These are phyloP conservation scores for Centrocercus urophasianus DNA, from an alignment of 2,113 vertebrate species.

Conservation along the genomic window DNA sequence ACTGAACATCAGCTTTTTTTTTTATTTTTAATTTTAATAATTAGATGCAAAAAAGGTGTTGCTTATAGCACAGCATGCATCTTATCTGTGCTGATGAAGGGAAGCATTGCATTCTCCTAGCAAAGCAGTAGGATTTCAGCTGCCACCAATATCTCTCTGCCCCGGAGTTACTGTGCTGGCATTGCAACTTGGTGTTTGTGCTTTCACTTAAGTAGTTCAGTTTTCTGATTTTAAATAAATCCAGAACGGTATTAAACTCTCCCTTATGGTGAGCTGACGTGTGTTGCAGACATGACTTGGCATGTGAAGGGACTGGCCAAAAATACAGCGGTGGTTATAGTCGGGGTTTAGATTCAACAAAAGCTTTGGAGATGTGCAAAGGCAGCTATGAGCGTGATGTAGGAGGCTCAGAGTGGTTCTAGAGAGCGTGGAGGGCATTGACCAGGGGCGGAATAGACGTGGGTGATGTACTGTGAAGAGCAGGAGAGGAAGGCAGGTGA, in stretches of 20 bases:
- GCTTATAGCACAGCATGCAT: neutral
- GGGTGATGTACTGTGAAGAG: constrained; percentile 24
- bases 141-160: neutral
- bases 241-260: neutral
- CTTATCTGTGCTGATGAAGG: neutral
- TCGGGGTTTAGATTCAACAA: constrained; percentile 46
- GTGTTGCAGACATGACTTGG: constrained; percentile 20
- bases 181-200: neutral
- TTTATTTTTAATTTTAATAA: neutral
- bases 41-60: neutral
- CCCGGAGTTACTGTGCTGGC: neutral
- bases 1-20: neutral
- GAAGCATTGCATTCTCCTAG: neutral
- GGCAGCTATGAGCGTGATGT: neutral
- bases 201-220: neutral
- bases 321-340: constrained; percentile 16
- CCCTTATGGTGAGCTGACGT: neutral
- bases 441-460: constrained; percentile 19
- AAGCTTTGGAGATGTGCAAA: constrained; percentile 19
- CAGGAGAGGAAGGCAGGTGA: neutral
- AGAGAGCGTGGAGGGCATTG: constrained; percentile 11
- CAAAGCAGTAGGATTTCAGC: neutral
- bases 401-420: constrained; percentile 2
- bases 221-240: neutral
- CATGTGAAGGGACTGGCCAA: constrained; percentile 3